These are phyloP conservation scores for Pao palembangensis DNA, from an alignment of 2,113 vertebrate species.

Conservation along the genomic window DNA sequence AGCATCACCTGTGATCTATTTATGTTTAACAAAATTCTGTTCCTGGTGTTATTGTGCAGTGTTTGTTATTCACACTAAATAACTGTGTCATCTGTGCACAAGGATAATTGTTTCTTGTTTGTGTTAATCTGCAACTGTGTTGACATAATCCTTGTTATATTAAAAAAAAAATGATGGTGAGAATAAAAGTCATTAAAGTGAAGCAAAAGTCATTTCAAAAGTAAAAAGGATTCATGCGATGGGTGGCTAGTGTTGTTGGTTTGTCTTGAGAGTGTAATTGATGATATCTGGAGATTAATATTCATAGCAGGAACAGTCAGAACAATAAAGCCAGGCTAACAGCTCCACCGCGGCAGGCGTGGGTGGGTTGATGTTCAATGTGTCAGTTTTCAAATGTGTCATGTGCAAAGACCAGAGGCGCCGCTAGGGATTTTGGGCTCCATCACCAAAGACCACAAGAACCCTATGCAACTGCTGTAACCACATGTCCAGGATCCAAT, in stretches of 20 bases:
- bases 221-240: not conserved
- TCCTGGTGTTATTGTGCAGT: not conserved
- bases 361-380: not conserved
- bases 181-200: too few species aligned
- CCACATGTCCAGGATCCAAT: too few species aligned
- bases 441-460: too few species aligned
- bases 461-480: too few species aligned
- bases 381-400: not conserved
- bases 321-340: slow-evolving; percentile 14
- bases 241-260: not conserved
- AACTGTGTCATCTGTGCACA: slow-evolving; percentile 7
- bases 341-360: not conserved
- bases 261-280: slow-evolving; percentile 18
- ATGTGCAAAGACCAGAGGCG: too few species aligned
- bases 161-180: too few species aligned
- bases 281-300: slow-evolving; percentile 31
- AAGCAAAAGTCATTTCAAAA: slow-evolving; percentile 2
- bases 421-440: too few species aligned
- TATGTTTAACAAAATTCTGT: not conserved
- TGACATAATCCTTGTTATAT: too few species aligned
- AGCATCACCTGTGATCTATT: not conserved
- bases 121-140: not conserved
- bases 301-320: slow-evolving; percentile 22
- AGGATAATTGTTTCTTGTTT: not conserved
- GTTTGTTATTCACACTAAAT: not conserved